Conservation (phyloP, 2,113 vertebrate species). For the Ictidomys tridecemlineatus region DNA sequence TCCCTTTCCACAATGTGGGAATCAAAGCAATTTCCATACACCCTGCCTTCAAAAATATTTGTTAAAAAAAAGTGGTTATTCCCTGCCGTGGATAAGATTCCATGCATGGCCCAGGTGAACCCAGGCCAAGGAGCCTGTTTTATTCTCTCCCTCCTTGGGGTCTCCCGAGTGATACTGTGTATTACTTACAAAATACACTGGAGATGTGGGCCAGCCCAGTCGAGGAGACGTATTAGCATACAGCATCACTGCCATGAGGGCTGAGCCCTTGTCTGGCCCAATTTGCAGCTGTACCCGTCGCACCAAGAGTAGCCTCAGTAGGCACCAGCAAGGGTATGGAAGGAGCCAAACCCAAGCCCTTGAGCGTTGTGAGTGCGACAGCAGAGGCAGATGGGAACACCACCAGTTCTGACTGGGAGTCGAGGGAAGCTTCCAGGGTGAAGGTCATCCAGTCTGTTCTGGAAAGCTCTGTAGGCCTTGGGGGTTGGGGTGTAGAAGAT, state of each 20-base stretch:
- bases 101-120: neutral
- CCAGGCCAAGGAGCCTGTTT: neutral
- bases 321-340: neutral
- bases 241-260: neutral
- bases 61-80: neutral
- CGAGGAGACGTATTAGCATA: neutral
- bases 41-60: neutral
- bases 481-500: neutral
- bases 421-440: no score
- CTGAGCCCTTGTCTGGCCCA: neutral
- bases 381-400: neutral
- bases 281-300: neutral
- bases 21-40: constrained; percentile 36
- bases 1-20: neutral
- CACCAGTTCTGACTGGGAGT: neutral
- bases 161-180: neutral
- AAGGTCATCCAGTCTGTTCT: neutral
- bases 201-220: neutral
- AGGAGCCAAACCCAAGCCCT: neutral
- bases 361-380: neutral
- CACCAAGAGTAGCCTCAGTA: neutral
- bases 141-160: neutral
- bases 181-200: neutral
- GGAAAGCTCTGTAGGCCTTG: neutral
- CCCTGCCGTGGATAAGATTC: no score